These are phyloP conservation scores for Acanthiza pusilla DNA, from an alignment of 2,797 vertebrate genomes.

Conservation along the genomic window DNA sequence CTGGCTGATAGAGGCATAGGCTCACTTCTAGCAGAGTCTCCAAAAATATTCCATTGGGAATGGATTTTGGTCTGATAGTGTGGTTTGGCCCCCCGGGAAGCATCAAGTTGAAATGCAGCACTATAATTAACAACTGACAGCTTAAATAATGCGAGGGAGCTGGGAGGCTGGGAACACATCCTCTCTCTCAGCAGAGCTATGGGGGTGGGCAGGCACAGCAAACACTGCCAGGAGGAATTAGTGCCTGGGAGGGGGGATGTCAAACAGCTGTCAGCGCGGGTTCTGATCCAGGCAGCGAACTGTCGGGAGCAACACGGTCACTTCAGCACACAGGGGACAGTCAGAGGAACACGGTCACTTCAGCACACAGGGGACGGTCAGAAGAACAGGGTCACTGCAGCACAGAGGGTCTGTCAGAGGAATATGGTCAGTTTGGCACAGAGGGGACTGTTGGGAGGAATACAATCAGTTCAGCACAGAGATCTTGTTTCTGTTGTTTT, in stretches of 20 bases:
- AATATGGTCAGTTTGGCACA: not conserved
- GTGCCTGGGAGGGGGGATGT: not conserved
- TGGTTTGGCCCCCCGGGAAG: not conserved
- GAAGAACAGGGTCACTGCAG: not conserved
- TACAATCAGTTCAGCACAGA: not conserved
- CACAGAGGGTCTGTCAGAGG: not conserved
- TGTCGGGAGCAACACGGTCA: not conserved
- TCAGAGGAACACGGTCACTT: not conserved
- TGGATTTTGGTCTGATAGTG: not conserved
- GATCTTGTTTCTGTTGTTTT: not conserved
- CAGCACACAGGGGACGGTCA: not conserved
- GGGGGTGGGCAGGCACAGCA: not conserved
- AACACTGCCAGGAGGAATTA: not conserved
- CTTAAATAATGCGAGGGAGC: not conserved
- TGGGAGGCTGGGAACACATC: not conserved
- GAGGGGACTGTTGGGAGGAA: not conserved
- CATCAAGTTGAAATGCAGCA: not conserved
- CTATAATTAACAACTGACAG: constrained; percentile 38
- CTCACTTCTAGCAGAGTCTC: not conserved
- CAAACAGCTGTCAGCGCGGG: accelerated
- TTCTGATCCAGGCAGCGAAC: not conserved
- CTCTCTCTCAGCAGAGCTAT: not conserved
- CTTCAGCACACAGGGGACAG: not conserved
- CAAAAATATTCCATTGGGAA: not conserved
- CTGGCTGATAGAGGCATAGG: not conserved